Evolutionary conservation across 1,140 invertebrate species (phyloP), one percentile per base, ranked within the genome.

Genomic region (Macrotrachela quadricornifera): DNA sequence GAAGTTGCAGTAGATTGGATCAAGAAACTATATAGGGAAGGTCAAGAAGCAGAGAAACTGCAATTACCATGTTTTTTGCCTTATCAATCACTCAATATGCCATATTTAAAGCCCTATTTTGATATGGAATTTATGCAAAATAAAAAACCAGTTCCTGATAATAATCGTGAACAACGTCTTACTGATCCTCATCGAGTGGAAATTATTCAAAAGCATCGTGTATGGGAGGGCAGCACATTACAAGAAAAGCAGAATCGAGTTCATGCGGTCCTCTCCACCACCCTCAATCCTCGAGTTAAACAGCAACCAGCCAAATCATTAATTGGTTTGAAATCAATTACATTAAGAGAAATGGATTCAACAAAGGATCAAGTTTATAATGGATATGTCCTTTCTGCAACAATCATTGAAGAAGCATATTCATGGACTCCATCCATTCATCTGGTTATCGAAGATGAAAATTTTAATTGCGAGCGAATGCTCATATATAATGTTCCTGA

Each of bases 1-100:
- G 21, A 30, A 30, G 8, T 30, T 30, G 3, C 8, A 2, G 8
- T 8, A 2, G 21, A 30, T 30, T 4, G 8, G 2, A 8, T 42
- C 12, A 21, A 42, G 15, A 12, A 42, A n/a, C 15, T 21, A 6
- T 42, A 17, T 42, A 12, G 42, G 18, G 8, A 50, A 42, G 39
- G 49, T 21, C 8, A 50, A 30, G 8, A 21, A n/a, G 49, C 49
- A 36, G 49, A 50, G 39, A 41, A 42, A 42, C 12, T 42, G n/a
- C 49, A 50, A 21, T 40, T 50, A 18, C 49, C 49, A 16, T 50
- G 49, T 42, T 50, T 50, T 50, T 50, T 50, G 18, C 49, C 49
- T 10, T 50, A 42, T 42, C n/a, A 49, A 4, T 41, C 16, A n/a
- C n/a, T n/a, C n/a, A n/a, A n/a, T n/a, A n/a, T n/a, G n/a, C n/a